Evolutionary conservation across 2,797 vertebrate species (phyloP).

Genomic region (Danio tinwini): DNA sequence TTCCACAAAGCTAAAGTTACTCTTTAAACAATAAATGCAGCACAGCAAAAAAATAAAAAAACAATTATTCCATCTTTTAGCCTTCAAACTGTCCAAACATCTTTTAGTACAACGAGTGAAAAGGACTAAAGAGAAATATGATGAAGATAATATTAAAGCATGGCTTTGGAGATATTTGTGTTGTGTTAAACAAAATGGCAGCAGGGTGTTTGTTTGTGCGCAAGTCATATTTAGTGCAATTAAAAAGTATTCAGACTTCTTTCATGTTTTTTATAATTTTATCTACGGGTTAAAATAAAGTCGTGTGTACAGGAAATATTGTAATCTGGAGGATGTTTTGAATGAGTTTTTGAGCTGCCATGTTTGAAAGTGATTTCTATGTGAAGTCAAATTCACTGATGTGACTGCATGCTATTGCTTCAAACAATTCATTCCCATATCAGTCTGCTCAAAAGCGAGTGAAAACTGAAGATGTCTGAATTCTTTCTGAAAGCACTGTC

Average conservation of each 20-base stretch:
- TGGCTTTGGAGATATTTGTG: not conserved
- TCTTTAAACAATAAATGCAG: slow-evolving; percentile 7
- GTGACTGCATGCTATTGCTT: no score
- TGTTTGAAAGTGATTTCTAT: no score
- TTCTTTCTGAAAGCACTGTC: not conserved
- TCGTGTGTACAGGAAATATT: no score
- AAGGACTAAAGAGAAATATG: slow-evolving; percentile 7
- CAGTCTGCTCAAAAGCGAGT: no score
- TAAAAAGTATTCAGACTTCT: not conserved
- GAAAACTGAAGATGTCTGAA: not conserved
- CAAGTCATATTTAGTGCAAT: not conserved
- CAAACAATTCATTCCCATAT: no score
- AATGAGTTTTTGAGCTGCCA: no score
- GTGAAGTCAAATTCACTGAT: no score
- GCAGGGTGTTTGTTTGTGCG: not conserved
- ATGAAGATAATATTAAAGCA: slow-evolving; percentile 5
- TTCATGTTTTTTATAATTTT: not conserved
- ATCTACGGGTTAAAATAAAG: no score
- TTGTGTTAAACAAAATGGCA: not conserved
- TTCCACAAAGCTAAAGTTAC: slow-evolving; percentile 12
- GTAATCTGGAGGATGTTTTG: no score
- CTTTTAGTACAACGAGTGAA: slow-evolving; percentile 9
- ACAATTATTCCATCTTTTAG: not conserved
- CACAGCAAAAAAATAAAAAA: not conserved
- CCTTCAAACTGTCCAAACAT: not conserved